A percentile compares a stretch with the other conserved stretches of the same genome.
These are phyloP conservation scores for Nycticebus coucang DNA, from an alignment of 2,113 vertebrate genomes.

Conservation along the genomic window DNA sequence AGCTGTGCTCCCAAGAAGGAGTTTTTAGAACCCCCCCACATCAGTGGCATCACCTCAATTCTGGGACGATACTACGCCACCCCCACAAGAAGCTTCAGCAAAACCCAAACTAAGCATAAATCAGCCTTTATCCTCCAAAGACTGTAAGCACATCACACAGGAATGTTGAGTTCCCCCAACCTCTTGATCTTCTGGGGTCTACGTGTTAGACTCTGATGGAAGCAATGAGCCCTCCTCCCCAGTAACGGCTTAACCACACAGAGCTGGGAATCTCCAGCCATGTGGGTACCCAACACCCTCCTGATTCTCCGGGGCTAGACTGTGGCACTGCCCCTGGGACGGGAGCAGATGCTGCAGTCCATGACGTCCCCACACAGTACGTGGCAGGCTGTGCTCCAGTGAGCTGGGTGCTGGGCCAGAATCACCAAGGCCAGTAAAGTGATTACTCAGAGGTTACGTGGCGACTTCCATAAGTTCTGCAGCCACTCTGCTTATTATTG, in stretches of 20 bases:
- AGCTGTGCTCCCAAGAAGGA: neutral
- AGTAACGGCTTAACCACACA: neutral
- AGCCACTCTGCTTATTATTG: neutral
- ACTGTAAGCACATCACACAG: fast-evolving
- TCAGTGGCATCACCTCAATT: neutral
- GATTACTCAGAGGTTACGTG: neutral
- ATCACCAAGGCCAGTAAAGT: neutral
- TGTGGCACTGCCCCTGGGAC: fast-evolving
- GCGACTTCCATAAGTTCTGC: neutral
- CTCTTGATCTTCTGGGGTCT: neutral
- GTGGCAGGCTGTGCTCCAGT: fast-evolving
- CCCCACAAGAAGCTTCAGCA: neutral
- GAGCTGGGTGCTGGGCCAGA: neutral
- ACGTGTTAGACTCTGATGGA: neutral
- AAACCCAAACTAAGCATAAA: neutral
- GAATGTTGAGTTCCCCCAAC: neutral
- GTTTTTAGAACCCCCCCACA: neutral
- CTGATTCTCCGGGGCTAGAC: neutral
- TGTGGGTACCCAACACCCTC: fast-evolving
- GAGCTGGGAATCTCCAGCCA: neutral
- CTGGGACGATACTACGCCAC: neutral
- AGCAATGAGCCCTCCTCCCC: neutral
- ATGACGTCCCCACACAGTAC: neutral
- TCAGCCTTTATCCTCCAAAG: neutral
- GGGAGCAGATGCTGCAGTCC: fast-evolving